Evolutionary conservation across 2,113 vertebrate genomes (phyloP), one percentile per base, ranked within the genome.

Genomic region (Mus pahari): DNA sequence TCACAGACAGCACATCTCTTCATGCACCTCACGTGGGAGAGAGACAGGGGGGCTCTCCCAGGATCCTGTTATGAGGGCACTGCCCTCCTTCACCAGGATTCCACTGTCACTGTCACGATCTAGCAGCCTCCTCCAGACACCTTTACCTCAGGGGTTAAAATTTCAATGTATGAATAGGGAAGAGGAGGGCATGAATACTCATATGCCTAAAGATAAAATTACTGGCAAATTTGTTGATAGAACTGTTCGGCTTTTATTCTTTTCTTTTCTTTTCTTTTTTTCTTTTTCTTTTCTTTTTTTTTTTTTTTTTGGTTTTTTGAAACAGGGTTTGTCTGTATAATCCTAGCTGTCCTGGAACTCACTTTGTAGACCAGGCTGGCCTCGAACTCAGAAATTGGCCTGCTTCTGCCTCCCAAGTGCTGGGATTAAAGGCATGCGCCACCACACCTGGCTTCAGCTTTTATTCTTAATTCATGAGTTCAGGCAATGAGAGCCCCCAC

Each of bases 51-150:
- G 3, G 7, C 36, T 24, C 71, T 28, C 36, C 17, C 13, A 2
- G 82, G 16, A 45, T 33, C 39, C 39, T 28, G 36, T 60, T 19
- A 7, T 64, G 20, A 66, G 64, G 53, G 4, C n/a, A 60, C 55
- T 42, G 58, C 12, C 39, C 36, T 60, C 22, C 55, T 83, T 60
- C 12, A 1, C 1, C 3, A 14, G 55, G 22, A 2, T 31, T 17
- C 36, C 22, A 39, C 19, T 11, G 1, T 58, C 22, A 39, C 19
- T 5, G 1, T 58, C 33, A n/a, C 2, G 4, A 5, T 4, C 33
- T 2, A 58, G 20, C 78, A n/a, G 31, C 12, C 50, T 22, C 20
- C 53, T 24, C 48, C 45, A 28, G 22, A 83, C 20, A 60, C 19
- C 36, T 39, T 82, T 22, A 82, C n/a, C 53, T n/a, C 13, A 10